Percentiles rank a stretch among this genome's conserved stretches.
Evolutionary conservation across 2,113 vertebrate species (phyloP).

Genomic region (Aleadryas rufinucha): DNA sequence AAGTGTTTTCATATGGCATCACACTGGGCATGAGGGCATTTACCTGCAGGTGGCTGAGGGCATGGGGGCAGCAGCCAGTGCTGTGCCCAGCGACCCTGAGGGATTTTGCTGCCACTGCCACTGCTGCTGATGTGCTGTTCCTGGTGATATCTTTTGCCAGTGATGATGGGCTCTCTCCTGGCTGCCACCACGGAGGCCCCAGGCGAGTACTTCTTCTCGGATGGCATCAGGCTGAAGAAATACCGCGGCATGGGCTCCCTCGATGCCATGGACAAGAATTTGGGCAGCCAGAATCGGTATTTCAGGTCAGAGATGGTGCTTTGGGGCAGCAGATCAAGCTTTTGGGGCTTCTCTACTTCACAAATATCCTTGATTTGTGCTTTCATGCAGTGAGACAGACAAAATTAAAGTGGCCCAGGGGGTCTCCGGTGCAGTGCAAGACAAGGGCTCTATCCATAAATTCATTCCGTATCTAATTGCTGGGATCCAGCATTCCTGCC

Average conservation of each 20-base stretch:
- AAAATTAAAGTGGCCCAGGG: conserved; percentile 99
- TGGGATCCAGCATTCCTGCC: conserved; percentile 95
- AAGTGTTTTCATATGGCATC: accelerated
- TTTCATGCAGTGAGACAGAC: conserved; percentile 86
- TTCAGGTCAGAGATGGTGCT: conserved; percentile 82
- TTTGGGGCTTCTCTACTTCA: background rate
- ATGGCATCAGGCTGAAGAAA: conserved; percentile 96
- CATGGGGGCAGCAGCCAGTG: accelerated
- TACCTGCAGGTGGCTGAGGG: background rate
- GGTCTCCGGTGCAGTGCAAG: conserved; percentile 94
- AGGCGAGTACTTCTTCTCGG: conserved; percentile 96
- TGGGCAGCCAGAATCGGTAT: conserved; percentile 95
- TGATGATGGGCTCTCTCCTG: conserved; percentile 98
- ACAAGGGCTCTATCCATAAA: conserved; percentile 98
- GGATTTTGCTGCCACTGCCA: background rate
- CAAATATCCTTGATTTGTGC: background rate
- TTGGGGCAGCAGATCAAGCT: background rate
- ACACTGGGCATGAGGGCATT: accelerated
- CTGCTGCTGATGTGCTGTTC: background rate
- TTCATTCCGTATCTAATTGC: conserved; percentile 95
- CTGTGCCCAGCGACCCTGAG: background rate
- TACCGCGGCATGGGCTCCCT: conserved; percentile 97
- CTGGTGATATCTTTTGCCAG: conserved; percentile 59
- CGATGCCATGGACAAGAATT: conserved; percentile 98
- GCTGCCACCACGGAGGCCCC: conserved; percentile 95